Conservation (phyloP, 2,797 vertebrate species). For the Micropoecilia bifurca region DNA sequence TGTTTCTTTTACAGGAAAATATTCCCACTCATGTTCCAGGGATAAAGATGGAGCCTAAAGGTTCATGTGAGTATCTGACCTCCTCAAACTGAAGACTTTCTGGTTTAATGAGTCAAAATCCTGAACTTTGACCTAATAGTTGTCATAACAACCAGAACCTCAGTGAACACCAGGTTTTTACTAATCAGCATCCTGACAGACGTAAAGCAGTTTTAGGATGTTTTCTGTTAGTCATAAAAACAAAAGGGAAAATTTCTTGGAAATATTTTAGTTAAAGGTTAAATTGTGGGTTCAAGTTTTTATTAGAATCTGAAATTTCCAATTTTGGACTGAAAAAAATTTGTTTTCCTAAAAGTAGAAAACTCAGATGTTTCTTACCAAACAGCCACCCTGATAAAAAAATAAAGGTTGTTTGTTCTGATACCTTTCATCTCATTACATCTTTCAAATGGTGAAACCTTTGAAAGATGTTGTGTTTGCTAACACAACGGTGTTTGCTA, state of each 20-base stretch:
- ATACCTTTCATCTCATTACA: background rate
- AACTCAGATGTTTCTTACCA: background rate
- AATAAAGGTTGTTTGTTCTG: background rate
- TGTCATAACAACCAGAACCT: background rate
- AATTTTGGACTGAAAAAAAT: background rate
- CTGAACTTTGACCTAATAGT: background rate
- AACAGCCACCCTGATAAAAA: no score
- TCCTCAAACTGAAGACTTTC: background rate
- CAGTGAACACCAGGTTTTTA: background rate
- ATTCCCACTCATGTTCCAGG: slow-evolving; percentile 48
- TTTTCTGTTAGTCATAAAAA: background rate
- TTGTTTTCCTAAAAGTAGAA: background rate
- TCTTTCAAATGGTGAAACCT: background rate
- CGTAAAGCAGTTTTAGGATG: background rate
- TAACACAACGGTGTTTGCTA: no score
- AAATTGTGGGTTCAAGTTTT: background rate
- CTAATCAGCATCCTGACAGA: background rate
- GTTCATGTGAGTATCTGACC: slow-evolving; percentile 63
- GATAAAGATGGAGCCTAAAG: slow-evolving; percentile 66
- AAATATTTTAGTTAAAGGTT: background rate
- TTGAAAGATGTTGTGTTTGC: no score
- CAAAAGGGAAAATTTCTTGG: background rate
- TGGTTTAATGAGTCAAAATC: background rate
- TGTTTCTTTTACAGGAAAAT: slow-evolving; percentile 42
- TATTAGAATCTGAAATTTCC: background rate